Evolutionary conservation across 1,140 invertebrate genomes (phyloP).

Genomic region (Potamilus streckersoni): DNA sequence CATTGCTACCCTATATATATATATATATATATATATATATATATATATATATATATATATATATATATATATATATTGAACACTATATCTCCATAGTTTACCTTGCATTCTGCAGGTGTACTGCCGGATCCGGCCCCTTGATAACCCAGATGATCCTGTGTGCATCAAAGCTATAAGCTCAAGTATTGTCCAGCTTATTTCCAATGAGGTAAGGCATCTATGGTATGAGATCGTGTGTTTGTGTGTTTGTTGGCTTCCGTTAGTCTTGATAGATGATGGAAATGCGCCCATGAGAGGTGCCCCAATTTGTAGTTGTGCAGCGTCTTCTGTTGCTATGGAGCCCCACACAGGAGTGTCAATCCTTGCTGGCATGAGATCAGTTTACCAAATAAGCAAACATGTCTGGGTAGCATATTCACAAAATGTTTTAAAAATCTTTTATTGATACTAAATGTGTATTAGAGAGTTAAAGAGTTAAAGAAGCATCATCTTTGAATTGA

Average conservation of each 20-base stretch:
- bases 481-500: neutral
- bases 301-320: no score
- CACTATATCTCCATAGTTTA: neutral
- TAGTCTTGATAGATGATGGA: no score
- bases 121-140: slow-evolving; percentile 83
- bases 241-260: no score
- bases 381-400: neutral
- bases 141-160: slow-evolving; percentile 74
- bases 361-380: no score
- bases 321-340: no score
- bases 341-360: no score
- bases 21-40: no score
- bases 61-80: neutral
- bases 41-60: no score
- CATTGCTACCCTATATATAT: neutral
- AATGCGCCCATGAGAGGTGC: no score
- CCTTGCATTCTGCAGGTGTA: slow-evolving; percentile 78
- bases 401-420: neutral
- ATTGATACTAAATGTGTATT: neutral
- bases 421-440: neutral
- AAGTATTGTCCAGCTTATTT: slow-evolving; percentile 75
- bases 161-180: slow-evolving; percentile 82
- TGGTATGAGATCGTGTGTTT: no score
- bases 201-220: slow-evolving; percentile 48
- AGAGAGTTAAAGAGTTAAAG: neutral